Evolutionary conservation across 2,888 invertebrate species (phyloP), one percentile per base, ranked within the genome.

Genomic region (Rhorus exstirpatorius): DNA sequence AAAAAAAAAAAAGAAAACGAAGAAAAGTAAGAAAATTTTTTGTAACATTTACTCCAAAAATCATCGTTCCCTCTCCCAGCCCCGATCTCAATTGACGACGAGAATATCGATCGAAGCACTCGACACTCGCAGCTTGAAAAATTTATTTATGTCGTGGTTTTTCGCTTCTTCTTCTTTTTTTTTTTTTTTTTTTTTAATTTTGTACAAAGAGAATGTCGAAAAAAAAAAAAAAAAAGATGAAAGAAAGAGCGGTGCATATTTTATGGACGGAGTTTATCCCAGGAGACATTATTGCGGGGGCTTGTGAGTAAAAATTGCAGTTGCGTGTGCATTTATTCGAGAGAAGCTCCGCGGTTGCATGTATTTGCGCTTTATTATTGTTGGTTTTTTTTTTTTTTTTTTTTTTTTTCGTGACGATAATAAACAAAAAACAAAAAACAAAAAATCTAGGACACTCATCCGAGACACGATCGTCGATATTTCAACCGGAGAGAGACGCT

Each of bases 81-180:
- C 41, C 31, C 21, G n/a, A n/a, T 65, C 1, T n/a, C 24, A 6
- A 19, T 14, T n/a, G 55, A 44, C 12, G 31, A 44, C 44, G 19
- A 41, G 31, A 46, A 60, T 35, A 60, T 78, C 46, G 67, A 49
- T 67, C 76, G 79, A 70, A n/a, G n/a, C 46, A 38, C 68, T 82
- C 74, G 82, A 82, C 79, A 75, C 79, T 82, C 82, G 82, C 74
- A 63, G 79, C 74, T 76, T 67, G 67, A n/a, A 58, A 67, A 55
- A 55, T 58, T 46, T 58, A 67, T 67, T 76, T 67, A 49, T 76
- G 76, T 46, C 41, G 46, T 60, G 38, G 31, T 61, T 35, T 31
- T 53, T 72, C 53, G 60, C 72, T 49, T 44, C 60, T 35, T 55
- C 53, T 74, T n/a, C 3, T 8, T 31, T 55, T 26, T 17, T 12